Conservation (phyloP, 1,140 invertebrate genomes). For the Tenebrio molitor region DNA sequence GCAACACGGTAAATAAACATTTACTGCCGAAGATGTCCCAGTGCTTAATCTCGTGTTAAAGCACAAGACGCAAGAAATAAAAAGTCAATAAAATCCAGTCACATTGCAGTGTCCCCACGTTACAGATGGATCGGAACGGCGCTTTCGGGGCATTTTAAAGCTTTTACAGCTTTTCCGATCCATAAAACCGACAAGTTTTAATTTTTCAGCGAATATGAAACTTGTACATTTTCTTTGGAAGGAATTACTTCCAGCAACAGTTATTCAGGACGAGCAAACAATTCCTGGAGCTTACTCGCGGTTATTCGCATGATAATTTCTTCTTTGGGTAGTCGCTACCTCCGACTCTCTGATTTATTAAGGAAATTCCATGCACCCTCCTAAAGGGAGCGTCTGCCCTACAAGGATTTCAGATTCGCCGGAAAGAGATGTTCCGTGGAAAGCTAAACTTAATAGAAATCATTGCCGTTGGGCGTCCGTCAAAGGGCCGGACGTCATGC, state of each 20-base stretch:
- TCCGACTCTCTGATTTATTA: constrained; percentile 1
- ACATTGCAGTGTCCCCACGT: constrained; percentile 8
- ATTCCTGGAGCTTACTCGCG: too few species aligned
- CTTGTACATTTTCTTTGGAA: neutral
- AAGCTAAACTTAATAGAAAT: constrained; percentile 2
- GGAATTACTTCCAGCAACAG: neutral
- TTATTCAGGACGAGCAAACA: too few species aligned
- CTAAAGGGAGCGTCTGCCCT: neutral
- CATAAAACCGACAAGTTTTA: neutral
- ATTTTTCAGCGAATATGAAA: neutral
- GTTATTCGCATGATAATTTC: constrained; percentile 7
- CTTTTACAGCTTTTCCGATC: constrained; percentile 3
- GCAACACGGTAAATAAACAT: constrained; percentile 25
- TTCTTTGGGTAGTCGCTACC: constrained; percentile 3
- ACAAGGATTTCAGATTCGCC: neutral
- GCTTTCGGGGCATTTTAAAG: constrained; percentile 12
- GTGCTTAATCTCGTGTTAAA: constrained; percentile 4
- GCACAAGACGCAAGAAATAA: constrained; percentile 3
- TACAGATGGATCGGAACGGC: neutral
- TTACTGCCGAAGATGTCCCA: neutral
- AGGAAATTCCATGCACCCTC: constrained; percentile 7
- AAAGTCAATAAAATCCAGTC: constrained; percentile 35
- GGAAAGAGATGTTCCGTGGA: neutral
- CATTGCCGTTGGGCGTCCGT: neutral
- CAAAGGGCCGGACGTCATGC: neutral